Evolutionary conservation across 2,888 invertebrate genomes (phyloP).

Genomic region (Eupithecia centaureata): DNA sequence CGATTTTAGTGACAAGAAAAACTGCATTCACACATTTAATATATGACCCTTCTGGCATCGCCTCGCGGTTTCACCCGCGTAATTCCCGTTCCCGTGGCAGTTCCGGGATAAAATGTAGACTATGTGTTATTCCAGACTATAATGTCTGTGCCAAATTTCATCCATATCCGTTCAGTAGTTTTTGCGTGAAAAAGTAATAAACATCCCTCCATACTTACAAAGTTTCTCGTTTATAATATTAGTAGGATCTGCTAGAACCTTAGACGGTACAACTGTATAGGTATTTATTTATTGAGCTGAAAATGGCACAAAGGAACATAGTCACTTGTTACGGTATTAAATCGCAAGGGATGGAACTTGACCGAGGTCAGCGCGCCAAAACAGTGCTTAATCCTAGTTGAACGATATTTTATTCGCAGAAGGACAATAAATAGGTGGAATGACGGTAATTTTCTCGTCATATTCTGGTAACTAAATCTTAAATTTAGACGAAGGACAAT

Average conservation of each 20-base stretch:
- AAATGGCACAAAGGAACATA: neutral
- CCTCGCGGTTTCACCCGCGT: no score
- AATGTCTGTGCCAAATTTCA: no score
- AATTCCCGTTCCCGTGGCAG: no score
- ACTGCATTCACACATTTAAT: no score
- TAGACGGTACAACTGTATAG: neutral
- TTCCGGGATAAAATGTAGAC: no score
- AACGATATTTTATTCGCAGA: neutral
- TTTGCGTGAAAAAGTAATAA: no score
- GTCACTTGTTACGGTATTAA: neutral
- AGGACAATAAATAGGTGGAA: neutral
- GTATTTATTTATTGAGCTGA: neutral
- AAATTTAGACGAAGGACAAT: neutral
- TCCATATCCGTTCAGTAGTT: no score
- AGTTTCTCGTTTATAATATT: no score
- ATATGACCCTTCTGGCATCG: no score
- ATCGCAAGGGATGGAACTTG: neutral
- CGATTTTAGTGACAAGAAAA: no score
- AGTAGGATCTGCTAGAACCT: neutral
- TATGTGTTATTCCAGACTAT: no score
- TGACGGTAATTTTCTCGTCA: neutral
- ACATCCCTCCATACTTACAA: no score
- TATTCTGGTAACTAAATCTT: neutral
- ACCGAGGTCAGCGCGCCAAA: neutral
- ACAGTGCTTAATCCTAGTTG: neutral